These are phyloP conservation scores for Cryptotermes secundus DNA, from an alignment of 1,140 invertebrate species.

Conservation along the genomic window DNA sequence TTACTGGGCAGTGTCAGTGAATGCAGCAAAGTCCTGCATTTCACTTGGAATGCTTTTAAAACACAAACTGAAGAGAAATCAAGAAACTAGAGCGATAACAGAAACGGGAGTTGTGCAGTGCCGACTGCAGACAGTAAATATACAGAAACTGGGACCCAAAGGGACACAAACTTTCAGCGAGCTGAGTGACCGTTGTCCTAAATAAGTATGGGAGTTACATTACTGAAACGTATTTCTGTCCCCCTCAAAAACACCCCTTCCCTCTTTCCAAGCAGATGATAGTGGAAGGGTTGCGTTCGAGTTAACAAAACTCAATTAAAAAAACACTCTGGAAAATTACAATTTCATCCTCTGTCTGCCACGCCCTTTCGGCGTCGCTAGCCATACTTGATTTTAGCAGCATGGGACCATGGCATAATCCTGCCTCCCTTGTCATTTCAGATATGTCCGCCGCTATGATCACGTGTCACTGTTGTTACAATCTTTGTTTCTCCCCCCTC, in stretches of 20 bases:
- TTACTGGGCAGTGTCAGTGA: no score
- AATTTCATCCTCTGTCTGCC: not conserved
- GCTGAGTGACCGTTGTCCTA: not conserved
- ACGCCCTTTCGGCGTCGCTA: not conserved
- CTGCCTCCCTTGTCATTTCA: not conserved
- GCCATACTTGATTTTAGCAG: not conserved
- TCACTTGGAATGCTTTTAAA: no score
- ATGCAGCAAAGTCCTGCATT: no score
- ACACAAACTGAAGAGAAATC: no score
- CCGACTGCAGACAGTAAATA: no score
- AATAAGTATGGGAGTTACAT: not conserved
- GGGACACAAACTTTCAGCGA: no score
- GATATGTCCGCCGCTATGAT: not conserved
- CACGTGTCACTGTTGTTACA: not conserved
- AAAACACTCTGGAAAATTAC: constrained; percentile 17
- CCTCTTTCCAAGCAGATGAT: not conserved
- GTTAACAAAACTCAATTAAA: constrained; percentile 10
- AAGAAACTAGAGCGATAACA: no score
- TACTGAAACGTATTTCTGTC: not conserved
- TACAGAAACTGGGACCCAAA: no score
- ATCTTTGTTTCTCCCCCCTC: not conserved
- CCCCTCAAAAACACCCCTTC: not conserved
- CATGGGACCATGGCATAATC: not conserved
- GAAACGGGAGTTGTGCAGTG: no score
- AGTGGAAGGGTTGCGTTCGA: not conserved